Evolutionary conservation across 2,888 invertebrate genomes (phyloP), one percentile per base, ranked within the genome.

Genomic region (Heliconius hortense): DNA sequence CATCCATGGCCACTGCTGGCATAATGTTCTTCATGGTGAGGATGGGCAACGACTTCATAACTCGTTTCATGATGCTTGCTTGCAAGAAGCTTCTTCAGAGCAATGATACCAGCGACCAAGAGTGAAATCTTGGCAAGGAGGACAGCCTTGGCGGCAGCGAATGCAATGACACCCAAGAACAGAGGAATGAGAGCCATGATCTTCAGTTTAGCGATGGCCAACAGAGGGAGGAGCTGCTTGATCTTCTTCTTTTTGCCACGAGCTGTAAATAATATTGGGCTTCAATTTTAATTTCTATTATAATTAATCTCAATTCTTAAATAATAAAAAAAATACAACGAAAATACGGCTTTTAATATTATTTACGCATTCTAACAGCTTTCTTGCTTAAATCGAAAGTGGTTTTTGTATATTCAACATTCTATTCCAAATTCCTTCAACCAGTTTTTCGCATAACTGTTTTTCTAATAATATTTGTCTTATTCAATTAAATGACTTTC

Each of bases 131-230:
- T 98, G 87, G 97, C 97, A 82, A 97, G 95, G 79, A 97, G 93
- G 76, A 98, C 94, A 62, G 97, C 97, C 93, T 98, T 97, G 92
- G 97, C 96, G n/a, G 97, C 97, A 72, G 97, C 95, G 75, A 97
- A 94, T 35, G 97, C 97, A 81, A 97, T 95, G 85, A 94, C 92
- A 69, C 87, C 97, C 75, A 97, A 95, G 84, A 96, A 96, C 80
- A 97, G 92, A 43, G 97, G 97, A 82, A 97, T 95, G 79, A 97
- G 94, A 35, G 96, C 96, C 78, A 96, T 96, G 81, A 94, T 96
- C 94, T 97, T 97, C 86, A 97, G 89, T 87, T 97, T 97, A 84
- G 97, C 94, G 78, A 97, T 94, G 82, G 97, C 94, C 81, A 97
- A 92, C 81, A 97, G 94, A 28, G 97, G 96, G 84, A 96, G 89